Base-by-base conservation (phyloP, 2,888 invertebrate species). In the Tinea semifulvella region DNA sequence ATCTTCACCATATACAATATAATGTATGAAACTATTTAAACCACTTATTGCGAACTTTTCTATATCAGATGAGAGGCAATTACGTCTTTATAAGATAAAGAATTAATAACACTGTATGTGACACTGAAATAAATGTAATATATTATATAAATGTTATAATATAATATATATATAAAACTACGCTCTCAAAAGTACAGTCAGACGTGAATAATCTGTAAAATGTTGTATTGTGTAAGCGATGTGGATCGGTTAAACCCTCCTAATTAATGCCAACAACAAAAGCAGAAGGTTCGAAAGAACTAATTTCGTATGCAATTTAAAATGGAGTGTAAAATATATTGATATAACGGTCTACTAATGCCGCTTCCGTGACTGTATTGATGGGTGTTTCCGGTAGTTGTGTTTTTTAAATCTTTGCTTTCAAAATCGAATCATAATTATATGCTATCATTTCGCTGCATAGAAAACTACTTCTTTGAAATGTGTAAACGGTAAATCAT, bases 31-130 rank as follows among this genome's bases (percentile, higher is more conserved):
- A 14, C 22, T 40, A 22, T 40, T 40, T 40, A 40, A 40, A 40
- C 11, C 40, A 22, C 40, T 40, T 22, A 40, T 40, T 40, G 40
- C n/a, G 14, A 40, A 22, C 40, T 40, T 40, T 22, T 22, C 40
- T 22, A 40, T 40, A 40, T 40, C 40, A 22, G 19, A 40, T 40
- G 40, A 40, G 22, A 14, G 2, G 11, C 40, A 40, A 40, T 40
- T 36, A 36, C 18, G 18, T 36, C 36, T 36, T 36, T 36, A 18
- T 14, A 36, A 2, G 10, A 18, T 36, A 36, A 36, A 36, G 36
- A 36, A 18, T 13, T 31, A 31, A 14, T 31, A 14, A 31, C n/a
- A n/a, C n/a, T n/a, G n/a, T n/a, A n/a, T n/a, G n/a, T n/a, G n/a
- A n/a, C n/a, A n/a, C n/a, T n/a, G n/a, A n/a, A n/a, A n/a, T n/a